These are phyloP conservation scores for Trachurus trachurus DNA, from an alignment of 2,797 vertebrate genomes.

Conservation along the genomic window DNA sequence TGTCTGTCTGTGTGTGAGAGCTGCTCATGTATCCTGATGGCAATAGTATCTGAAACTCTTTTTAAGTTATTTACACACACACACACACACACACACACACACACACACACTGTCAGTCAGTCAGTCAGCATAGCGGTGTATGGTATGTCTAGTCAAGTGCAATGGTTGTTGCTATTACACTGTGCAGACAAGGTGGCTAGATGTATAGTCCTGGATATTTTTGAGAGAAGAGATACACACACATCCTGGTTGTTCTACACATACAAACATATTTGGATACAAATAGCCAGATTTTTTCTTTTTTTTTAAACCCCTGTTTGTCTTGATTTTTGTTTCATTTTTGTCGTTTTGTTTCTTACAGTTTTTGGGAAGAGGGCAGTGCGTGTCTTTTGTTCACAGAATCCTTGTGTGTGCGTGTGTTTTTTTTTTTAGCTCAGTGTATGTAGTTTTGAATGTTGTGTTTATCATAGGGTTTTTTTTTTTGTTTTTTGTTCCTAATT, in stretches of 20 bases:
- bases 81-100: constrained; percentile 60
- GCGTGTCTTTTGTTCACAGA: constrained; percentile 65
- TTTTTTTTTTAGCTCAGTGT: constrained; percentile 58
- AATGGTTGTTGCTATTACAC: constrained; percentile 82
- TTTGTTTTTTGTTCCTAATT: constrained; percentile 61
- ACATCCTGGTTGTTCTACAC: constrained; percentile 62
- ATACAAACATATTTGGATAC: constrained; percentile 52
- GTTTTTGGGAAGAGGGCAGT: constrained; percentile 47
- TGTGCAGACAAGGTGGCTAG: constrained; percentile 82
- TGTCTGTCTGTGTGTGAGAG: constrained; percentile 74
- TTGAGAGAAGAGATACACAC: constrained; percentile 40
- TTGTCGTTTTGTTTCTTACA: constrained; percentile 59
- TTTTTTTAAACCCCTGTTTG: constrained; percentile 47
- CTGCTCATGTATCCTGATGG: constrained; percentile 78
- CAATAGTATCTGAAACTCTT: constrained; percentile 72
- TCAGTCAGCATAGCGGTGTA: constrained; percentile 78
- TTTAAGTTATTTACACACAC: constrained; percentile 72
- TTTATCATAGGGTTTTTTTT: constrained; percentile 48
- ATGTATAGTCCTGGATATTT: constrained; percentile 70
- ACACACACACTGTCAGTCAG: constrained; percentile 41
- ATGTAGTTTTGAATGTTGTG: constrained; percentile 74
- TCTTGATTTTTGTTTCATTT: constrained; percentile 64
- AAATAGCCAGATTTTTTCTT: constrained; percentile 54
- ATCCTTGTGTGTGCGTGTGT: constrained; percentile 57
- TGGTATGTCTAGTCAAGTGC: constrained; percentile 83